Percentiles rank a stretch among this genome's conserved stretches.
Conservation (phyloP, 2,888 invertebrate species). For the Sussaba pulchella region DNA sequence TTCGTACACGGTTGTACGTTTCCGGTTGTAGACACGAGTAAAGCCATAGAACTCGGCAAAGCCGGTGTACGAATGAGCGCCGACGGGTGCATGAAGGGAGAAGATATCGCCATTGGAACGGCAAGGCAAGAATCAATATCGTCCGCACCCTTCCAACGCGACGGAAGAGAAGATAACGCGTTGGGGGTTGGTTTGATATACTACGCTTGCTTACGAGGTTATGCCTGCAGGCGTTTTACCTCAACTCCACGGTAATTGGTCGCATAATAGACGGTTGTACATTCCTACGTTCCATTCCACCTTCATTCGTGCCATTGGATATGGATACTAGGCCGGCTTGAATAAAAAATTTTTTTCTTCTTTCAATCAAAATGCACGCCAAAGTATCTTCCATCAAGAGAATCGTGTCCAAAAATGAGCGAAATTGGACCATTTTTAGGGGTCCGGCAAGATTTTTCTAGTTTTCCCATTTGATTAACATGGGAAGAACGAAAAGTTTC, state of each 20-base stretch:
- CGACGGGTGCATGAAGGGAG: slow-evolving; percentile 54
- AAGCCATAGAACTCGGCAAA: slow-evolving; percentile 62
- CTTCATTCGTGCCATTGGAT: too few species aligned
- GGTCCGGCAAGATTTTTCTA: too few species aligned
- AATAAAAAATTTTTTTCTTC: too few species aligned
- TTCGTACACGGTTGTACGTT: not conserved
- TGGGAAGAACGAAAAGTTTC: too few species aligned
- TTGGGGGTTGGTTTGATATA: slow-evolving; percentile 30
- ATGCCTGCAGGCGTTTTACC: not conserved
- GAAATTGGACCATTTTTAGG: too few species aligned
- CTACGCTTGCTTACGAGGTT: not conserved
- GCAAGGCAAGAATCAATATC: slow-evolving; percentile 78
- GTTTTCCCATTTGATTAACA: too few species aligned
- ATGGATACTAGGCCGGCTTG: too few species aligned
- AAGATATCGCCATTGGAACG: slow-evolving; percentile 53
- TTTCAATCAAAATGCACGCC: too few species aligned
- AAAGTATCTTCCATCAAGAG: too few species aligned
- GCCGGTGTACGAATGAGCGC: slow-evolving; percentile 58
- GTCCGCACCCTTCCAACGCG: slow-evolving; percentile 64
- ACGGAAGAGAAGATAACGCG: slow-evolving; percentile 49
- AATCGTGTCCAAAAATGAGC: too few species aligned
- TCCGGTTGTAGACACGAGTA: slow-evolving; percentile 54
- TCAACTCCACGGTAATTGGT: not conserved
- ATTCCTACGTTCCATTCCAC: too few species aligned
- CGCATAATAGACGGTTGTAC: not conserved